Base-by-base conservation (phyloP, 1,140 invertebrate species). In the Anastrepha ludens region DNA sequence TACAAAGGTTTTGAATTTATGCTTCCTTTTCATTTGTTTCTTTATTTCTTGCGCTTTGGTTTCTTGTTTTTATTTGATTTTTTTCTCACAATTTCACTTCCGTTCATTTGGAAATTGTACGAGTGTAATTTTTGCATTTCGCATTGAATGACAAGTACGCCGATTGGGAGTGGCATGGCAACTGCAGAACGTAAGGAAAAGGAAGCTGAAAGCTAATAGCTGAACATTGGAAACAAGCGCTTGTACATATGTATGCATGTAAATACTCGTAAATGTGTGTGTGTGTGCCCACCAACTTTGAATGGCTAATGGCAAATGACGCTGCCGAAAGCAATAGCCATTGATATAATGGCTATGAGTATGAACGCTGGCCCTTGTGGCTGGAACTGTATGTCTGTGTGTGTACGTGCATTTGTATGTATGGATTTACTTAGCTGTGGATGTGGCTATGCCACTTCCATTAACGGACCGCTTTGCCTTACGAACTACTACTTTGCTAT, bases 91-190 rank as follows among this genome's bases (percentile, higher is more conserved):
- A 81, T 81, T 81, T 81, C 74, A 50, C 44, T 81, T 81, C 74
- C 74, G 47, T 81, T 81, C 74, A 58, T 81, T 81, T 81, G 47
- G 74, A 81, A 81, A 81, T 55, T 81, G 74, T 81, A 50, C 74
- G 74, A 81, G 74, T 81, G 47, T 81, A 55, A 81, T 55, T 81
- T 81, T 81, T 81, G n/a, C 44, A 81, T 55, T 81, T 55, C 44
- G 47, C 74, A 81, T 55, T 81, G 74, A 81, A 81, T 81, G 74
- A 81, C 44, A 81, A 81, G 74, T 81, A 81, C 74, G 74, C 74
- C 74, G 47, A 81, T 81, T n/a, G 74, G 74, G 74, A 55, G 74
- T 50, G 47, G 74, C 74, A 55, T 13, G 47, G 74, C 47, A 50
- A 58, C 74, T 81, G 8, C 74, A 58, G n/a, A 55, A 6, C 11